Base-by-base conservation (phyloP, 1,140 invertebrate species). In the Uloborus diversus region DNA sequence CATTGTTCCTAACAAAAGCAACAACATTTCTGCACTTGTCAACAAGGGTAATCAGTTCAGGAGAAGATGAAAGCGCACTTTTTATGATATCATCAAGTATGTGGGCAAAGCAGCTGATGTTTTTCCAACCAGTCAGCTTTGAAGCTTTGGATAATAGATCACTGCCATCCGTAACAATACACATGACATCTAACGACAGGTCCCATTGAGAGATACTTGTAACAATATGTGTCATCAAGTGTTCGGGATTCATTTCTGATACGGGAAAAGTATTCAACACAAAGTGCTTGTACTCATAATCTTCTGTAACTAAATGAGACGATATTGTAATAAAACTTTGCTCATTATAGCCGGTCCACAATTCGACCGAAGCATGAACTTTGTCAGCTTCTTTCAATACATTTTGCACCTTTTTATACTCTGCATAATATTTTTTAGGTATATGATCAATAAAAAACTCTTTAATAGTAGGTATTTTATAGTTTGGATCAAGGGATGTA, bases 381-480 rank as follows among this genome's bases (percentile, higher is more conserved):
- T 68, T 68, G 5, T 69, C 76, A 33, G 64, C n/a, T 28, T 68
- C 64, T 62, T 68, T 79, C 23, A 79, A 61, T 11, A 49, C 23
- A 35, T 23, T 69, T 49, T 79, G 64, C 14, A 79, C 65, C 61
- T 79, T 79, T 66, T 79, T 79, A 25, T 59, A 79, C 23, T 79
- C 76, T 9, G 51, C 11, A 79, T 79, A 79, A 69, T 79, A 79
- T n/a, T 69, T 68, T 61, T 79, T 69, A 27, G 76, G 76, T 30
- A 79, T 68, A 35, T 68, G 76, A 27, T 79, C 76, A 49, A 68
- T 79, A 25, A 69, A 68, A 59, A 79, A 68, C 9, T 79, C 65
- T 69, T 79, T 79, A 51, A 62, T 30, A 17, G 64, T 27, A 27
- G 76, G 76, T 1, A 79, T 23, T 61, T 61, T 57, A 61, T 69